These are phyloP conservation scores for Ageneiosus marmoratus DNA, from an alignment of 2,113 vertebrate species.

Conservation along the genomic window DNA sequence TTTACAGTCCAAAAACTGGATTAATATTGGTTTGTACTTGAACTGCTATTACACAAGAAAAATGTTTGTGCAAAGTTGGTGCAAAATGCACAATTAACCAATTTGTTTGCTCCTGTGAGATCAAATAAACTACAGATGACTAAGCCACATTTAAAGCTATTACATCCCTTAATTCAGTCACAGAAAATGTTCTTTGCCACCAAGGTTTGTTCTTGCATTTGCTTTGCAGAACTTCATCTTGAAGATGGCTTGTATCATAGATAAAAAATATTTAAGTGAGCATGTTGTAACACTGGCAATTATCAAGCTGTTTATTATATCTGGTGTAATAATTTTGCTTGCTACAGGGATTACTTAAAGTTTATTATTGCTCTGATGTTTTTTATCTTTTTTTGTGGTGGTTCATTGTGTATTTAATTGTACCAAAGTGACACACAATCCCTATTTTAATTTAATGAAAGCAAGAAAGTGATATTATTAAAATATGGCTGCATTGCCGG, in stretches of 20 bases:
- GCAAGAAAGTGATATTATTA: conserved; percentile 73
- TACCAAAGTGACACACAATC: conserved; percentile 77
- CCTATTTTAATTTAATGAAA: conserved; percentile 77
- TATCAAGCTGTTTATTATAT: conserved; percentile 70
- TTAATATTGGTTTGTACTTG: background rate
- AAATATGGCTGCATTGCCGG: conserved; percentile 69
- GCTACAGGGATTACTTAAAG: conserved; percentile 78
- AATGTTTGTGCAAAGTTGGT: background rate
- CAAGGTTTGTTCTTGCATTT: conserved; percentile 1
- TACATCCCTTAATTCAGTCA: conserved; percentile 15
- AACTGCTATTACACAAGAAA: background rate
- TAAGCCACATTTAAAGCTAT: conserved; percentile 21
- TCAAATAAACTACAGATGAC: conserved; percentile 2
- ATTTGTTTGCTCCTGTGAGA: background rate
- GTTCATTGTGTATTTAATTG: conserved; percentile 79
- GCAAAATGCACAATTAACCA: background rate
- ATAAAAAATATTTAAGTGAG: conserved; percentile 70
- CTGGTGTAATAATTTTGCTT: conserved; percentile 72
- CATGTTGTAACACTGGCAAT: conserved; percentile 67
- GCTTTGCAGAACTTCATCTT: conserved; percentile 5
- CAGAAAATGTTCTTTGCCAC: conserved; percentile 23
- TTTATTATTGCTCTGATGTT: conserved; percentile 76
- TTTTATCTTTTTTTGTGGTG: conserved; percentile 53
- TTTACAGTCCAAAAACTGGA: background rate
- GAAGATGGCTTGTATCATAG: conserved; percentile 10